These are phyloP conservation scores for Gila robusta DNA, from an alignment of 2,797 vertebrate species.

Conservation along the genomic window DNA sequence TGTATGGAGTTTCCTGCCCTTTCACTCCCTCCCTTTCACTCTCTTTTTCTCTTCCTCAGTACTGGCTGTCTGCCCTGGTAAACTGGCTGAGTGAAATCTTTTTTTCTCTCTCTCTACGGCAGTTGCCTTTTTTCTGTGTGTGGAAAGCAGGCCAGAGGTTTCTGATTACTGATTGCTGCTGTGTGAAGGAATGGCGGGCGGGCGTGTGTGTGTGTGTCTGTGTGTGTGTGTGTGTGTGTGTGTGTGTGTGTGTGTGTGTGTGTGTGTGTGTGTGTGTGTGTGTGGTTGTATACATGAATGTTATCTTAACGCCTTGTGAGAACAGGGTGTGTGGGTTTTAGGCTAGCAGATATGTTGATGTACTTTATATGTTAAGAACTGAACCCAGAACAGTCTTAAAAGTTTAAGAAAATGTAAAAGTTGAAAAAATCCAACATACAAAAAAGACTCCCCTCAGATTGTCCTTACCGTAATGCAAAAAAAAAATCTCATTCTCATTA, in stretches of 20 bases:
- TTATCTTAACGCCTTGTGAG: conserved; percentile 9
- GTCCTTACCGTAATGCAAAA: neutral
- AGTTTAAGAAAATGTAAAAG: neutral
- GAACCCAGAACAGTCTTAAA: neutral
- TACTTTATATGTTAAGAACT: neutral
- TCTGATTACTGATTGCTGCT: conserved; percentile 71
- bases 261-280: conserved; percentile 20
- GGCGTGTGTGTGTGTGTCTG: conserved; percentile 20
- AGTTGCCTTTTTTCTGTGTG: conserved; percentile 54
- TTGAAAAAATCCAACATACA: neutral
- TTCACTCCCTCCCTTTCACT: conserved; percentile 58
- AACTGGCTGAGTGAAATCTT: conserved; percentile 64
- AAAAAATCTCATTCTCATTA: neutral
- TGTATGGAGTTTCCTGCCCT: conserved; percentile 89
- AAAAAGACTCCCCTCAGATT: neutral
- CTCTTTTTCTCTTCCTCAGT: conserved; percentile 58
- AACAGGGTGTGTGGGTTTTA: conserved; percentile 23
- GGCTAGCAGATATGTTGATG: neutral
- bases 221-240: conserved; percentile 28
- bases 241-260: conserved; percentile 4
- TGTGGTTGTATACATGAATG: too few relatives aligned
- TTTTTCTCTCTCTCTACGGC: conserved; percentile 47
- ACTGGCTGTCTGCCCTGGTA: conserved; percentile 78
- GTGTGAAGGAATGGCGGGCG: conserved; percentile 66
- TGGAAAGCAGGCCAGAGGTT: conserved; percentile 65